Conservation (phyloP, 37 sponge, comb jelly and placozoan species). For the Beroe forskalii region DNA sequence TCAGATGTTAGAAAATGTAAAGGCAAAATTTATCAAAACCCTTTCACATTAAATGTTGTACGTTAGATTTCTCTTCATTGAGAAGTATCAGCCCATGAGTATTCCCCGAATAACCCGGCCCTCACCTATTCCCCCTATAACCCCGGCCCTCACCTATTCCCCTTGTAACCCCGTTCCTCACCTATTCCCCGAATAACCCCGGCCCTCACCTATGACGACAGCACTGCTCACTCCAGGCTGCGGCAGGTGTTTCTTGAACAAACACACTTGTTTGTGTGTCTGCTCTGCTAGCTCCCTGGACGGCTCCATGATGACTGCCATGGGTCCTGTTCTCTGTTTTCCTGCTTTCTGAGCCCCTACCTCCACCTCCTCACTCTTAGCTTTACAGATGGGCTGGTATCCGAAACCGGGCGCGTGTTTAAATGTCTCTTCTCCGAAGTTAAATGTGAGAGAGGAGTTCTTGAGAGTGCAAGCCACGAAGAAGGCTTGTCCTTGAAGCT, state of each 20-base stretch:
- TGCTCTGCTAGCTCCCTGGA: slow-evolving; percentile 93
- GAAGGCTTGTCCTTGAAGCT: slow-evolving; percentile 73
- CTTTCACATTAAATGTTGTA: too few relatives aligned
- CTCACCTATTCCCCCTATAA: too few relatives aligned
- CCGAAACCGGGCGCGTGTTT: slow-evolving; percentile 68
- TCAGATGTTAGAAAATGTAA: too few relatives aligned
- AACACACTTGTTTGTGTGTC: slow-evolving; percentile 82
- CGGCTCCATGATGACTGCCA: slow-evolving; percentile 87
- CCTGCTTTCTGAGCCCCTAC: background rate
- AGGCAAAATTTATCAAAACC: too few relatives aligned
- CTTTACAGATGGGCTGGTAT: slow-evolving; percentile 3
- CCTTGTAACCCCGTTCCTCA: too few relatives aligned
- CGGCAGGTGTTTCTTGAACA: slow-evolving; percentile 81
- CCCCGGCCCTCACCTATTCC: too few relatives aligned
- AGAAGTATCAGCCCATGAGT: too few relatives aligned
- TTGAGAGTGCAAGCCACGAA: slow-evolving; percentile 90
- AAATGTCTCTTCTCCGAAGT: slow-evolving; percentile 84
- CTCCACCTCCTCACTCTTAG: background rate
- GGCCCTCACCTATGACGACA: slow-evolving; percentile 51
- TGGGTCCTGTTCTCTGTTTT: slow-evolving; percentile 40
- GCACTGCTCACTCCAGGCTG: slow-evolving; percentile 71
- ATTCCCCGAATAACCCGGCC: too few relatives aligned
- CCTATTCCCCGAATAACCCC: too few relatives aligned
- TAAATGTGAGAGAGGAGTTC: slow-evolving; percentile 73
- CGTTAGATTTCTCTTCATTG: too few relatives aligned